phyloP scores from a whole-genome alignment of 2,797 vertebrate genomes.

The Manis javanica region DNA sequence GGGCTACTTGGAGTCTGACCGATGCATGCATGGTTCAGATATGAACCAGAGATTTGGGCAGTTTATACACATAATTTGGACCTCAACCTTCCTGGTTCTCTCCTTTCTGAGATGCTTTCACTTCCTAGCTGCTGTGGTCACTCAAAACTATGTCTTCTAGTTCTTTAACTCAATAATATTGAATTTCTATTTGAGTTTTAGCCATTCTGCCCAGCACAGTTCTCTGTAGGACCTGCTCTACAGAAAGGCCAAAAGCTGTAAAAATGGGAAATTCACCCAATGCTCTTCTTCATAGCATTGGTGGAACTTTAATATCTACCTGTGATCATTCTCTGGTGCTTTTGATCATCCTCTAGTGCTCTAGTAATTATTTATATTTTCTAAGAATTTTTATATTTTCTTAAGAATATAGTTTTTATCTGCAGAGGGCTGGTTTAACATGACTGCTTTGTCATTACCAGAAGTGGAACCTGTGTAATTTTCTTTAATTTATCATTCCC shows the following conservation, averaged over 20 bases:
- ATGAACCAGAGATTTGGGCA: neutral
- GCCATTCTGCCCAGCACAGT: neutral
- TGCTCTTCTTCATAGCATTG: neutral
- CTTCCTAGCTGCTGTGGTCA: neutral
- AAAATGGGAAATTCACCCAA: neutral
- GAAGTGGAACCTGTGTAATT: neutral
- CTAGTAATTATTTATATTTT: neutral
- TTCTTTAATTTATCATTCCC: conserved; percentile 22
- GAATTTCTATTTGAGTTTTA: neutral
- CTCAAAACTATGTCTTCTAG: neutral
- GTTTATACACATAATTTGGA: neutral
- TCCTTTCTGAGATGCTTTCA: neutral
- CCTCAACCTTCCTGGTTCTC: neutral
- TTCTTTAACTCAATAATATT: neutral
- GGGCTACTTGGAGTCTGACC: neutral
- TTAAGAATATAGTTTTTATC: neutral
- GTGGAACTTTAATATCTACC: neutral
- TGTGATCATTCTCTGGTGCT: too few species aligned
- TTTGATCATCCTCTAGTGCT: neutral
- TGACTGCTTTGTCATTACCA: neutral
- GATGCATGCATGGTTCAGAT: neutral
- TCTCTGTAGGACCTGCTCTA: neutral
- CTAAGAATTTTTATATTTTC: neutral
- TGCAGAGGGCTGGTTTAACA: neutral
- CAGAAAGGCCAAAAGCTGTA: neutral